phyloP scores from a whole-genome alignment of 2,888 invertebrate genomes.

The Alsophila aescularia region DNA sequence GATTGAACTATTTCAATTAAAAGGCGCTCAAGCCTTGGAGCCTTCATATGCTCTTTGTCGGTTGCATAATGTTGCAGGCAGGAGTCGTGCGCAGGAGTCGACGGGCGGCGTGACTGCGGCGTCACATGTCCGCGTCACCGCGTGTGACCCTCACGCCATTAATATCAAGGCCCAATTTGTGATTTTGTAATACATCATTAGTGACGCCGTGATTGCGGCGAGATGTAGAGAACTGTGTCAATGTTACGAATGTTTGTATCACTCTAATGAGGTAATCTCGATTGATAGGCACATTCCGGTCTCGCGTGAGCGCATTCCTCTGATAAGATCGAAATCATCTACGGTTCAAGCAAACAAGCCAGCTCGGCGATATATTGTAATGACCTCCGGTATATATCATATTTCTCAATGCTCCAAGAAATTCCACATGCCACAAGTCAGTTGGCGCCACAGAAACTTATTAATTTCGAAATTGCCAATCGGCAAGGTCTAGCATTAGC shows the following conservation, averaged over 20 bases:
- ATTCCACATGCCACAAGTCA: neutral
- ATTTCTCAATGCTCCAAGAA: slow-evolving; percentile 2
- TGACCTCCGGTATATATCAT: slow-evolving; percentile 7
- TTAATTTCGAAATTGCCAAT: slow-evolving; percentile 15
- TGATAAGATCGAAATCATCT: slow-evolving; percentile 29
- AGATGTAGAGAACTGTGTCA: slow-evolving; percentile 27
- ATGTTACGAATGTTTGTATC: slow-evolving; percentile 37
- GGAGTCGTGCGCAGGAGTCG: slow-evolving; percentile 62
- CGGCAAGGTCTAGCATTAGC: slow-evolving; percentile 15
- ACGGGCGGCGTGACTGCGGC: slow-evolving; percentile 60
- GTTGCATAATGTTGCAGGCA: slow-evolving; percentile 41
- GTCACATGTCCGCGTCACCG: slow-evolving; percentile 59
- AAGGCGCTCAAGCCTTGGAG: slow-evolving; percentile 47
- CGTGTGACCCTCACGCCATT: slow-evolving; percentile 65
- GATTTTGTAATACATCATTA: slow-evolving; percentile 33
- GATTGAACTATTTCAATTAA: slow-evolving; percentile 46
- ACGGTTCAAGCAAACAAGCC: slow-evolving; percentile 7
- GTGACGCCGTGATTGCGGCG: slow-evolving; percentile 20
- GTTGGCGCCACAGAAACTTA: slow-evolving; percentile 5
- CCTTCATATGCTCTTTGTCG: slow-evolving; percentile 50
- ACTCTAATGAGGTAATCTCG: slow-evolving; percentile 32
- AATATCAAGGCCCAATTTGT: slow-evolving; percentile 27
- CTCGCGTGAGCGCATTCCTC: slow-evolving; percentile 24
- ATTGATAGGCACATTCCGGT: slow-evolving; percentile 27
- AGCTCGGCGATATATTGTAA: neutral